These are phyloP conservation scores for Ceyx melanurus DNA, from an alignment of 2,113 vertebrate genomes.

Conservation along the genomic window DNA sequence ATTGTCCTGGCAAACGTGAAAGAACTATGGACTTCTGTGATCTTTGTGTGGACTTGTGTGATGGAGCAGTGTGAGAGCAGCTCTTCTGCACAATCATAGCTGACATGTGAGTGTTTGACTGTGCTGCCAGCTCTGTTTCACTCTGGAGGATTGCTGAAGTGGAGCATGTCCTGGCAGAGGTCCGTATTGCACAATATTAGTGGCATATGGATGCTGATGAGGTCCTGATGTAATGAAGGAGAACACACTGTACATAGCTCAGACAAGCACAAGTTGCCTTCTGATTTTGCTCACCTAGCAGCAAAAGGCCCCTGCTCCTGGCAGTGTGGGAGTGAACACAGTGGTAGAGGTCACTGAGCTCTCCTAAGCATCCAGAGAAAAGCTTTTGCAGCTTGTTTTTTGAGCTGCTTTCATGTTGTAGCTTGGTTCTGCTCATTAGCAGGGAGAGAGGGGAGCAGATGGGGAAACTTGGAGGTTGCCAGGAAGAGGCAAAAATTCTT, in stretches of 20 bases:
- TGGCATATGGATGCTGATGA: neutral
- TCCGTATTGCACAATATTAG: slow-evolving; percentile 34
- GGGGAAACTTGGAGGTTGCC: neutral
- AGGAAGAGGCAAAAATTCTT: slow-evolving; percentile 22
- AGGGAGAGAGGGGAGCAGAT: slow-evolving; percentile 8
- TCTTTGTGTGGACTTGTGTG: neutral
- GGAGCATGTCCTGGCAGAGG: neutral
- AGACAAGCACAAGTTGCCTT: neutral
- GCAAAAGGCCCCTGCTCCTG: neutral
- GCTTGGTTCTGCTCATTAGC: neutral
- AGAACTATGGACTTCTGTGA: fast-evolving
- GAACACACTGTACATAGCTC: slow-evolving; percentile 6
- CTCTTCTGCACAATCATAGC: neutral
- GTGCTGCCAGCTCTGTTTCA: neutral
- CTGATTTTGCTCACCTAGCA: neutral
- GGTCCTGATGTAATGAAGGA: neutral
- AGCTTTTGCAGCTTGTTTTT: neutral
- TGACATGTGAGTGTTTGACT: neutral
- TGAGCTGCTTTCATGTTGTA: neutral
- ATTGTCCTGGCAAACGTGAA: neutral
- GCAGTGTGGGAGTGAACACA: neutral
- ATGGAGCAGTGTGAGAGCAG: neutral
- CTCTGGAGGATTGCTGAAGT: neutral
- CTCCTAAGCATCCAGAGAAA: neutral
- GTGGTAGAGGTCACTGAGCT: neutral